A percentile compares a stretch with the other conserved stretches of the same genome.
Conservation (phyloP, 2,888 invertebrate genomes). For the Torymus tubicola region DNA sequence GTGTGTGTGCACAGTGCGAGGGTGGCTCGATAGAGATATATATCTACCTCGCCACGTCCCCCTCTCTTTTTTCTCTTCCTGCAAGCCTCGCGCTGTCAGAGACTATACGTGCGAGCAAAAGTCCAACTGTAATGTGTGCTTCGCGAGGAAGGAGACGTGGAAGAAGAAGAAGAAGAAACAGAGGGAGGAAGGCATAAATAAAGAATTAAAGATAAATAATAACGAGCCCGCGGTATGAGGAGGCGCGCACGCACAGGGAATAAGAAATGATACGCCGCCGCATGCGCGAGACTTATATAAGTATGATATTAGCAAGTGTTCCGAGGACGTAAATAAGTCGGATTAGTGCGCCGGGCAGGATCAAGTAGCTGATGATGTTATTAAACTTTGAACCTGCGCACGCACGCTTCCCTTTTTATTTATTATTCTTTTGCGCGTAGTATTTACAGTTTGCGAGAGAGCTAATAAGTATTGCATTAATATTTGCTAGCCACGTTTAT, state of each 20-base stretch:
- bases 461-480: no score
- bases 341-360: conserved; percentile 42
- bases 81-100: no score
- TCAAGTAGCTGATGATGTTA: conserved; percentile 42
- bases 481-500: no score
- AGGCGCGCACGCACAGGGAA: conserved; percentile 16
- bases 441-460: no score
- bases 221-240: neutral
- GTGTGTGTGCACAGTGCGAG: conserved; percentile 1
- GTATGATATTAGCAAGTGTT: conserved; percentile 15
- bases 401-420: conserved; percentile 24
- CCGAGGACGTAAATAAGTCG: conserved; percentile 30
- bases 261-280: neutral
- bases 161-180: neutral
- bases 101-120: neutral
- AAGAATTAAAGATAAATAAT: conserved; percentile 48
- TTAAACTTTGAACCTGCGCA: conserved; percentile 51
- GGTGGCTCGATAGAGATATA: conserved; percentile 45
- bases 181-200: conserved; percentile 23
- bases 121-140: neutral
- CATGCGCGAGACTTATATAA: neutral
- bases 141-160: neutral
- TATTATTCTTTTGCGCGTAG: neutral
- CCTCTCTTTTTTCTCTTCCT: no score
- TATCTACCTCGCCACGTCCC: neutral